Percentiles rank a stretch among this genome's conserved stretches.
phyloP scores from a whole-genome alignment of 2,113 vertebrate species.

The Pelusios castaneus region DNA sequence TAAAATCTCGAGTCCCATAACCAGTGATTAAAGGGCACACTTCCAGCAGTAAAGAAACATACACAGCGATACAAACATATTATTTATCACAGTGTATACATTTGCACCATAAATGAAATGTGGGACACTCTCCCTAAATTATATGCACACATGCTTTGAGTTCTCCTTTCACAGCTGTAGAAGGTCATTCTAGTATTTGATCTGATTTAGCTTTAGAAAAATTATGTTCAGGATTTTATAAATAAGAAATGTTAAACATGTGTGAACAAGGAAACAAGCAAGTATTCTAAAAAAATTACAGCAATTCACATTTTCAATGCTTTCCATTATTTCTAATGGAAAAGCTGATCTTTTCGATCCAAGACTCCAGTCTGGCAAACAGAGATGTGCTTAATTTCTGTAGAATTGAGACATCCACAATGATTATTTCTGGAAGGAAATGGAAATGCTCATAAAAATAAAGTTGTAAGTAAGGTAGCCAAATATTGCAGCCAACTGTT shows the following conservation, averaged over 20 bases:
- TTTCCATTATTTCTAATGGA: neutral
- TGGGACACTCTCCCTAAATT: neutral
- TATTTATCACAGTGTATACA: neutral
- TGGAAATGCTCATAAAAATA: neutral
- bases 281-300: neutral
- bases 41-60: neutral
- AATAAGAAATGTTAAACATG: neutral
- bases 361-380: neutral
- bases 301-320: neutral
- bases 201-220: neutral
- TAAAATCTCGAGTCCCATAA: neutral
- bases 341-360: neutral
- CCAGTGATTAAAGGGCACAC: neutral
- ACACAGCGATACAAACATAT: neutral
- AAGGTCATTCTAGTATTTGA: neutral
- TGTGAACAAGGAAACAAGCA: neutral
- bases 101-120: neutral
- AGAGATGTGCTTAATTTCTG: neutral
- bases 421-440: neutral
- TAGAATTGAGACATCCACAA: rapidly evolving
- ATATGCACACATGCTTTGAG: neutral
- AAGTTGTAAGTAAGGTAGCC: neutral
- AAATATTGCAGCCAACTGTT: neutral
- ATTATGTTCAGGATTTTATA: neutral
- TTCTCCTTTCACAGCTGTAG: neutral